Evolutionary conservation across 2,113 vertebrate species (phyloP).

Genomic region (Bos indicus): DNA sequence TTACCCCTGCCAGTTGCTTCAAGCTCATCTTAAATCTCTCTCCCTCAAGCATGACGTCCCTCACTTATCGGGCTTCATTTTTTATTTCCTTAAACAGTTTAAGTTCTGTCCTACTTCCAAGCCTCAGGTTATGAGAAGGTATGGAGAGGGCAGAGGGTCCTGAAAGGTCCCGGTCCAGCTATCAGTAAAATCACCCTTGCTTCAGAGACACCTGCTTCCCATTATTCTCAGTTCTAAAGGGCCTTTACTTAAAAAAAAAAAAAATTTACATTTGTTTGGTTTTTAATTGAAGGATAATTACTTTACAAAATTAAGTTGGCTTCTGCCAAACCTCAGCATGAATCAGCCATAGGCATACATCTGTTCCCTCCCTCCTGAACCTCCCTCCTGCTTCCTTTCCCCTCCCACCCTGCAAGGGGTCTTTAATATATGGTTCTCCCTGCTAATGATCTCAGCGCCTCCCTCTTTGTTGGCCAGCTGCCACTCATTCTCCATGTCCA

Average conservation of each 20-base stretch:
- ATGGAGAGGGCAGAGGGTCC: not conserved
- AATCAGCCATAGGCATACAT: not conserved
- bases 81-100: not conserved
- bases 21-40: not conserved
- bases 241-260: not conserved
- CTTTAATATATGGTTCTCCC: not conserved
- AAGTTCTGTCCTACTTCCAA: not conserved
- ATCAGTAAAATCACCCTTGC: not conserved
- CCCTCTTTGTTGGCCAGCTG: not conserved
- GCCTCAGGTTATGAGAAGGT: not conserved
- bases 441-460: not conserved
- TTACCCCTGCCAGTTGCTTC: not conserved
- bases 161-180: not conserved
- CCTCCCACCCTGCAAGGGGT: not conserved
- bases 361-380: not conserved
- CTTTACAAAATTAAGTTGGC: not conserved
- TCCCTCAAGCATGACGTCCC: not conserved
- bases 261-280: not conserved
- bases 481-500: not conserved
- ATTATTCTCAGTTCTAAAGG: not conserved
- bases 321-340: not conserved
- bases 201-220: not conserved
- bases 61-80: not conserved
- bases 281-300: not conserved
- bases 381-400: not conserved